Evolutionary conservation across 2,113 vertebrate genomes (phyloP).

Genomic region (Bungarus multicinctus): DNA sequence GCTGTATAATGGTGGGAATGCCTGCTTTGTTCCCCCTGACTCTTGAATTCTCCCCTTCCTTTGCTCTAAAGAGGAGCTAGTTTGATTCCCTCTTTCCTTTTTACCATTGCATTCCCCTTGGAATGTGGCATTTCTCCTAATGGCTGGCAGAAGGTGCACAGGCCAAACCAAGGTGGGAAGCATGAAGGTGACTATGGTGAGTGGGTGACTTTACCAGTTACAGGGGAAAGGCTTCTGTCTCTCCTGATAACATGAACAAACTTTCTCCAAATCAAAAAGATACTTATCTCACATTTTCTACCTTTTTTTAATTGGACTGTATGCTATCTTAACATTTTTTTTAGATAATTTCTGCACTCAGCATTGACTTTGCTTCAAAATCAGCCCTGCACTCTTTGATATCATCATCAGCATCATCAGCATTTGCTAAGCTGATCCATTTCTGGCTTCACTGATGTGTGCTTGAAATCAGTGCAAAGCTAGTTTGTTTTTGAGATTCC

Average conservation of each 20-base stretch:
- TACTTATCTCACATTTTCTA: not conserved
- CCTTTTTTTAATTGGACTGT: too few species aligned
- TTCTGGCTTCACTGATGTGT: too few species aligned
- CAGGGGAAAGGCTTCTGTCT: not conserved
- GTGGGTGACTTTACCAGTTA: not conserved
- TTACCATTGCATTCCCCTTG: not conserved
- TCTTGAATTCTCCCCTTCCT: not conserved
- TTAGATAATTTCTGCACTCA: too few species aligned
- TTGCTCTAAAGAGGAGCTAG: not conserved
- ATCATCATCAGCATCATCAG: too few species aligned
- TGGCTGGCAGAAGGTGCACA: not conserved
- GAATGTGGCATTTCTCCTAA: not conserved
- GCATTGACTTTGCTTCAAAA: too few species aligned
- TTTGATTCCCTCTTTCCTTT: not conserved
- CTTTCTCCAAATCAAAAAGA: constrained; percentile 49
- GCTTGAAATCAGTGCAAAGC: too few species aligned
- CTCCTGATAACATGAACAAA: constrained; percentile 30
- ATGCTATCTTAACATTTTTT: not conserved
- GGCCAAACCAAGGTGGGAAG: not conserved
- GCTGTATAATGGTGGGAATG: not conserved
- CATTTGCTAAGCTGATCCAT: too few species aligned
- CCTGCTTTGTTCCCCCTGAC: not conserved
- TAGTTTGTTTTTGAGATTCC: too few species aligned
- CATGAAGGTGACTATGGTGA: not conserved
- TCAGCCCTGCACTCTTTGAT: too few species aligned